Base-by-base conservation (phyloP, 2,113 vertebrate species). In the Stegastes partitus region DNA sequence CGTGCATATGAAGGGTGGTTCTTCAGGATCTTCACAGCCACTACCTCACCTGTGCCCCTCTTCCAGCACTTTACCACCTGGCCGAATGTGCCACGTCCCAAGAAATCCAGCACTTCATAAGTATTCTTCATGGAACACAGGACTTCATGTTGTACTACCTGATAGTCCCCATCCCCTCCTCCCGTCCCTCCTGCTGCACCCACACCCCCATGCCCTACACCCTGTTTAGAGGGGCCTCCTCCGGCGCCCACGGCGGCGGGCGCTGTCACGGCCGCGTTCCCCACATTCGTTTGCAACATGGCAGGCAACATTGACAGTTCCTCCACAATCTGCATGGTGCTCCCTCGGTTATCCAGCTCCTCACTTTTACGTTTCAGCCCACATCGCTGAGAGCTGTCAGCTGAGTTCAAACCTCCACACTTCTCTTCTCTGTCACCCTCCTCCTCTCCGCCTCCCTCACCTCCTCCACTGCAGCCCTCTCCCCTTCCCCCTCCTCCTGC, bases 21-120 rank as follows among this genome's bases (percentile, higher is more conserved):
- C 94, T 99, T 99, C 87, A 99, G 81, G 91, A 99, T 99, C 93
- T 99, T 99, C 77, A 99, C 94, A 8, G 98, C 98, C 93, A 99
- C 97, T 0, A 98, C 96, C 84, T 99, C 98, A 16, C 95, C 96
- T 18, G 98, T 98, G 82, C 97, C 97, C 89, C 98, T 95, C 89
- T 98, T 99, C 97, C 97, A 99, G 95, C 98, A 99, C 92, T 99
- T 99, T 26, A 99, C 98, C 14, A 99, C 98, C 91, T 99, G 98
- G 58, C 98, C 98, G 25, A 99, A 99, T 77, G 98, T 99, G 91
- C 98, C 98, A 70, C 98, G 95, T 47, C 98, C 98, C 88, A 99
- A 94, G 92, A 99, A 99, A 95, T 99, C 98, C 50, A 99, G 96
- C 85, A 99, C 98, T 94, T 99, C 98, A 0, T 99, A 99, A 58